Conservation (phyloP, 2,113 vertebrate genomes). For the Sceloporus undulatus region DNA sequence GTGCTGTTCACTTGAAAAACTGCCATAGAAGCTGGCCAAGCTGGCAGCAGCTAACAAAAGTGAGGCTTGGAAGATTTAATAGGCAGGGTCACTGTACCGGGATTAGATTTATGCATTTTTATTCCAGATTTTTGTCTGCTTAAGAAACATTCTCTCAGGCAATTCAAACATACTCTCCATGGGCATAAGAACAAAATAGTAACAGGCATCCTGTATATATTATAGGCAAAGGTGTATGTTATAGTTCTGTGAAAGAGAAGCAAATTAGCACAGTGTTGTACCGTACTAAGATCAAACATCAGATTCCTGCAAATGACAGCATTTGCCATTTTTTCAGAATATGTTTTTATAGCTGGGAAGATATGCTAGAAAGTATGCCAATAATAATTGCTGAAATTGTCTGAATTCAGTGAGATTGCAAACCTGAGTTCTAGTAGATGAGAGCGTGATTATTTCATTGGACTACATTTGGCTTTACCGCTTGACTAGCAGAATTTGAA, state of each 20-base stretch:
- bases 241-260: background rate
- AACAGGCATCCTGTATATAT: conserved; percentile 32
- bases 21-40: conserved; percentile 69
- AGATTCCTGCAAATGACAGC: conserved; percentile 4
- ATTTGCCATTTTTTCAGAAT: background rate
- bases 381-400: background rate
- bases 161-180: conserved; percentile 30
- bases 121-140: conserved; percentile 62
- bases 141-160: conserved; percentile 55
- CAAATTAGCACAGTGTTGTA: background rate
- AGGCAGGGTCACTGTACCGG: conserved; percentile 66
- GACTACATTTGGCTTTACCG: background rate
- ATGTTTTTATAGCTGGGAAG: background rate
- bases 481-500: background rate
- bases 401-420: background rate
- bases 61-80: conserved; percentile 70
- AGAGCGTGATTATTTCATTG: background rate
- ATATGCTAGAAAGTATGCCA: background rate
- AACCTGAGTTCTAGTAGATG: background rate
- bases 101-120: conserved; percentile 71
- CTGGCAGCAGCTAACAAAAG: conserved; percentile 58
- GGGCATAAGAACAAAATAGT: conserved; percentile 2
- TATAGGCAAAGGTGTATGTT: background rate
- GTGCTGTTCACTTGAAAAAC: conserved; percentile 71
- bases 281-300: conserved; percentile 1